Percentiles rank a stretch among this genome's conserved stretches.
These are phyloP conservation scores for Centruroides sculpturatus DNA, from an alignment of 1,140 invertebrate genomes.

Conservation along the genomic window DNA sequence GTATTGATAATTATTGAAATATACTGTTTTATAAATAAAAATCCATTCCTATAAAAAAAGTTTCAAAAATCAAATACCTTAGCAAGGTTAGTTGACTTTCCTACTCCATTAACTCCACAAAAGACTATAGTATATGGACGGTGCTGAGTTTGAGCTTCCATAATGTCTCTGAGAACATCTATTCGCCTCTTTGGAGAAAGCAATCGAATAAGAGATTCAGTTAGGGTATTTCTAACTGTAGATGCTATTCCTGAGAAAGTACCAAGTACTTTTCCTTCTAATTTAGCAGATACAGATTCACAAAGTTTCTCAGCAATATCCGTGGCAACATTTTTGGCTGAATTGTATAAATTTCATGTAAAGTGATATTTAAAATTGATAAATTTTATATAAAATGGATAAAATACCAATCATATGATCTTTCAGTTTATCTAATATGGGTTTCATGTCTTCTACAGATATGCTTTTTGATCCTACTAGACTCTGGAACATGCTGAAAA, in stretches of 20 bases:
- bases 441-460: conserved; percentile 47
- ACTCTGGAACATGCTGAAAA: conserved; percentile 41
- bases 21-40: not conserved
- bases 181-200: conserved; percentile 86
- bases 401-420: conserved; percentile 77
- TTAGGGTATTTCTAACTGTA: conserved; percentile 25
- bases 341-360: not conserved
- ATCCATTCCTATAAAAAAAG: not conserved
- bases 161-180: conserved; percentile 85
- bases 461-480: conserved; percentile 65
- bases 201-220: conserved; percentile 41
- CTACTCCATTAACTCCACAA: conserved; percentile 99
- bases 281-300: conserved; percentile 78
- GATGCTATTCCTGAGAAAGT: conserved; percentile 22
- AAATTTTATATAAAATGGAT: not conserved
- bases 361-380: conserved; percentile 4
- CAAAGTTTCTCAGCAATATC: conserved; percentile 92
- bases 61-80: conserved; percentile 36
- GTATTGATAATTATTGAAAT: not conserved
- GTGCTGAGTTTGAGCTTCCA: conserved; percentile 68
- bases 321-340: conserved; percentile 86
- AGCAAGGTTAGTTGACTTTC: conserved; percentile 97
- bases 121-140: conserved; percentile 90
- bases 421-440: conserved; percentile 83
- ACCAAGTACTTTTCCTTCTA: conserved; percentile 54